A percentile compares a stretch with the other conserved stretches of the same genome.
These are phyloP conservation scores for Leptonema lineaticorne DNA, from an alignment of 1,140 invertebrate genomes.

Conservation along the genomic window DNA sequence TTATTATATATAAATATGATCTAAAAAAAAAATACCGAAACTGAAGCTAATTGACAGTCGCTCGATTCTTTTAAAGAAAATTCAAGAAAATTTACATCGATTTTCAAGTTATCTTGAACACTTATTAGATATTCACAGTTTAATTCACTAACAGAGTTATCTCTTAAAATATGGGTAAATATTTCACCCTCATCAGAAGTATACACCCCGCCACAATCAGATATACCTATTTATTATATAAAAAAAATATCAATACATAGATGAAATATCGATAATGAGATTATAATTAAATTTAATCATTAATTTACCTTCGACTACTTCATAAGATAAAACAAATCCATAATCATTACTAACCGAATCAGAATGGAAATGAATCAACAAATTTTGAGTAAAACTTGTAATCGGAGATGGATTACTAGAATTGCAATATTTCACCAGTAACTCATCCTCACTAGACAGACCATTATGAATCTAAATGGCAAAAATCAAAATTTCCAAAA, in stretches of 20 bases:
- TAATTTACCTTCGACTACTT: slow-evolving; percentile 63
- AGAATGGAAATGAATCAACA: slow-evolving; percentile 76
- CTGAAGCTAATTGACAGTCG: slow-evolving; percentile 66
- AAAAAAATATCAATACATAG: slow-evolving; percentile 20
- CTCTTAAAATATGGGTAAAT: slow-evolving; percentile 62
- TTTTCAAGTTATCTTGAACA: slow-evolving; percentile 58
- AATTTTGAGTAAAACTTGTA: slow-evolving; percentile 63
- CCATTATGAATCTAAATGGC: slow-evolving; percentile 58
- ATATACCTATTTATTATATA: too few species aligned
- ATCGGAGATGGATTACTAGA: slow-evolving; percentile 69
- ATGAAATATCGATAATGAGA: too few species aligned
- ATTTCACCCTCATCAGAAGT: slow-evolving; percentile 66
- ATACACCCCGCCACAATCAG: slow-evolving; percentile 80
- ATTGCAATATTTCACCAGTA: slow-evolving; percentile 70
- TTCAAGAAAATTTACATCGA: slow-evolving; percentile 64
- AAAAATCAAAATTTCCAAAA: slow-evolving; percentile 17
- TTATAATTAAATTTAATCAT: too few species aligned
- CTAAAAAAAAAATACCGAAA: slow-evolving; percentile 60
- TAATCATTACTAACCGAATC: slow-evolving; percentile 64
- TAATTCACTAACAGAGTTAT: slow-evolving; percentile 61
- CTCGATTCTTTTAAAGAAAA: slow-evolving; percentile 65
- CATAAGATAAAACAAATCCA: slow-evolving; percentile 80
- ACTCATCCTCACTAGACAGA: slow-evolving; percentile 50
- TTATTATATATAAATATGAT: too few species aligned
- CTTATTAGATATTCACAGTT: slow-evolving; percentile 79